Base-by-base conservation (phyloP, 2,888 invertebrate species). In the Xestia sexstrigata region DNA sequence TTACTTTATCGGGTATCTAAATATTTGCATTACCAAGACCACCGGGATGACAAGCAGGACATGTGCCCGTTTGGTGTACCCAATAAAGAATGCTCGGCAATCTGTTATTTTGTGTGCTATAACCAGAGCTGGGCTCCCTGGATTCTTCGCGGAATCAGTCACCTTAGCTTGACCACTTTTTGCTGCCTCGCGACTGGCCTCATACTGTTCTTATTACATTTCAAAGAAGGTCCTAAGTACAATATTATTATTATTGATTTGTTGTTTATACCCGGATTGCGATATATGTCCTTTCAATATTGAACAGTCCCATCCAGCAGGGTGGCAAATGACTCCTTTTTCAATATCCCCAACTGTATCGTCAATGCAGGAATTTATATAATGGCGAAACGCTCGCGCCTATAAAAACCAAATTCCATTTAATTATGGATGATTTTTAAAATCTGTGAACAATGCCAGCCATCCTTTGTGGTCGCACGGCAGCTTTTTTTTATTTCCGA, bases 391-490 rank as follows among this genome's bases (percentile, higher is more conserved):
- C 93, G 93, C 90, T 86, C 76, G 90, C 85, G 82, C 62, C 73
- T 69, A 90, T 90, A 96, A 96, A 95, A 96, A 96, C 91, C 90
- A 91, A 93, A 96, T 96, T 96, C 96, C 96, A 94, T 94, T 96
- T 96, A 96, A 96, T 96, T 96, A 96, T 96, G 95, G 94, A 94
- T 94, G 95, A 95, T 96, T 96, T 95, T 96, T 93, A 94, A 96
- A 96, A 96, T 96, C 96, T 95, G 96, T 96, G 96, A 96, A 96
- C 96, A 96, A 96, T 96, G 96, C 95, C 92, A 94, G 92, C 92
- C 94, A 93, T 95, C 95, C 93, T 95, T 95, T 95, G 94, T 92
- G 92, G 90, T 90, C 88, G 91, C 85, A 88, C 90, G 91, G 88
- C 88, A 85, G 90, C 76, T 86, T 95, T 96, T 35, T 96, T 96